Percentiles rank a stretch among this genome's conserved stretches.
Conservation (phyloP, 2,888 invertebrate genomes). For the Ophion slaviceki region DNA sequence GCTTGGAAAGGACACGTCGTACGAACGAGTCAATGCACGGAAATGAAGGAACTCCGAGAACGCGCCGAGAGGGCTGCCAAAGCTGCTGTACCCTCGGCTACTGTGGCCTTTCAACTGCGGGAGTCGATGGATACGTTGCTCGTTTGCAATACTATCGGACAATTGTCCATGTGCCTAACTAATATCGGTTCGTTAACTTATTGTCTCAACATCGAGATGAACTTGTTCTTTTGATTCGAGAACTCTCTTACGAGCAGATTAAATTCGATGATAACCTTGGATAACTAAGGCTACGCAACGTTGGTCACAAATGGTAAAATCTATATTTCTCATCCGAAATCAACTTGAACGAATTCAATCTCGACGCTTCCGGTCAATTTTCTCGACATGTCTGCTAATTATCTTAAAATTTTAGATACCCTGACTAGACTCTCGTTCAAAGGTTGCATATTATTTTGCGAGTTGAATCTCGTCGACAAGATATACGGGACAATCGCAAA, state of each 20-base stretch:
- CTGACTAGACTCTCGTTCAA: conserved; percentile 81
- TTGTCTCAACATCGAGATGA: background rate
- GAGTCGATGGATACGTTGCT: conserved; percentile 78
- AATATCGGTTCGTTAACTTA: conserved; percentile 80
- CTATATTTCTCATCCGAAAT: background rate
- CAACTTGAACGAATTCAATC: background rate
- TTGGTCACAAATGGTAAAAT: background rate
- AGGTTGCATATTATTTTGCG: conserved; percentile 78
- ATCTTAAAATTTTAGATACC: conserved; percentile 78
- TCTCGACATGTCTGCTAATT: background rate
- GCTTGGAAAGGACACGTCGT: conserved; percentile 83
- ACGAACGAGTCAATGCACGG: conserved; percentile 73
- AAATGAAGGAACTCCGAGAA: conserved; percentile 76
- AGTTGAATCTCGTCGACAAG: conserved; percentile 78
- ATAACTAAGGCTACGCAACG: background rate
- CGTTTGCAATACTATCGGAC: conserved; percentile 77
- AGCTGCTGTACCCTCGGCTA: conserved; percentile 77
- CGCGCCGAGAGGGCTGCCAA: conserved; percentile 75
- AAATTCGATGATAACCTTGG: background rate
- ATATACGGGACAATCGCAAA: conserved; percentile 80
- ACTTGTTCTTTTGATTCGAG: background rate
- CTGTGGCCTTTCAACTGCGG: conserved; percentile 79
- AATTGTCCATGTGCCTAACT: conserved; percentile 81
- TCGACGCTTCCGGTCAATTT: background rate
- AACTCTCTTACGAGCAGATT: background rate